Evolutionary conservation across 2,797 vertebrate genomes (phyloP), one percentile per base, ranked within the genome.

Genomic region (Darevskia mixta): DNA sequence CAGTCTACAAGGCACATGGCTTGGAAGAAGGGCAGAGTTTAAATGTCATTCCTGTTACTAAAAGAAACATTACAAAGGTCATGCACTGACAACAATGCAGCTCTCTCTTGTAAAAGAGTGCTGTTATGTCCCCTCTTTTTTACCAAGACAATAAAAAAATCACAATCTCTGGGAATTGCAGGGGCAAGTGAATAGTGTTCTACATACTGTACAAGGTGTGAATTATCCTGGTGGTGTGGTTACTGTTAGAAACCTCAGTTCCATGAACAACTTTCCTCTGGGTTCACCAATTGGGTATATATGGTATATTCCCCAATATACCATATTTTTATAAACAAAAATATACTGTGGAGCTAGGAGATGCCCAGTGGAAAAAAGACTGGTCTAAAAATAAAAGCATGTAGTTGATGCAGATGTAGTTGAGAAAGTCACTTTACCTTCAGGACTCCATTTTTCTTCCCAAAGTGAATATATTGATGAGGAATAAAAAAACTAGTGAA

Each of bases 391-490:
- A 23, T 10, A 55, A 55, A 83, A 73, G 6, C 3, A 58, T 23
- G 32, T 2, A 32, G 8, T 20, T 72, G n/a, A 72, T 77, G 85
- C 71, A 90, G n/a, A 72, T 77, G 85, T 73, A 90, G 29, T 41
- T 55, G 43, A 11, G 64, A 23, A 87, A 86, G 45, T 45, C 61
- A 83, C 83, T 92, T 89, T 18, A 66, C 23, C 11, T 41, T 91
- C 2, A 35, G 38, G 38, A 73, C 86, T 92, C 78, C n/a, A 64
- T 87, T 78, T 84, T n/a, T 86, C 85, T 79, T 77, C 82, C 67
- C 25, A 89, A 82, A 75, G n/a, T 79, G 10, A 23, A 17, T 43
- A 17, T 61, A 49, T 15, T 55, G 49, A 55, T 69, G 61, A 29
- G 89, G 82, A 90, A n/a, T 13, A n/a, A 87, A n/a, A 23, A 20